These are phyloP conservation scores for Dugesia japonica DNA, from an alignment of 2,888 invertebrate genomes.

Conservation along the genomic window DNA sequence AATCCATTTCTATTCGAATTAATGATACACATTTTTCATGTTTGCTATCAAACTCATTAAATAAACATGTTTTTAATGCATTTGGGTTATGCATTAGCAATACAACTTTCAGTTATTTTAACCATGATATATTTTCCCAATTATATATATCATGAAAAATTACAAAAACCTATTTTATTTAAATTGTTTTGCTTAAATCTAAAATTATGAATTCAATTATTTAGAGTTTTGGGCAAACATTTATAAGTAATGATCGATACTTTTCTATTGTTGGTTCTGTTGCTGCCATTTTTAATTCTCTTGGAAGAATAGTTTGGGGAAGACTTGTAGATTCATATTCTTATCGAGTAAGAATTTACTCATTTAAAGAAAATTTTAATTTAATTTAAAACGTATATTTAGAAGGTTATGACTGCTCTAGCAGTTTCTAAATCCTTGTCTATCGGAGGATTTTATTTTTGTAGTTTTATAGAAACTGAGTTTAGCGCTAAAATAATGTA, in stretches of 20 bases:
- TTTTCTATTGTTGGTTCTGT: neutral
- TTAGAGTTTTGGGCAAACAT: neutral
- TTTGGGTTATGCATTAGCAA: too few species aligned
- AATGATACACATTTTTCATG: too few species aligned
- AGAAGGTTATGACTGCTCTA: neutral
- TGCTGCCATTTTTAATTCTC: neutral
- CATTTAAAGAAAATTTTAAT: neutral
- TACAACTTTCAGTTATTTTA: too few species aligned
- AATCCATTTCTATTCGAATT: too few species aligned
- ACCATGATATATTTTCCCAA: too few species aligned
- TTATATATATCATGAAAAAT: too few species aligned
- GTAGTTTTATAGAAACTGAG: neutral
- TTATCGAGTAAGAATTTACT: neutral
- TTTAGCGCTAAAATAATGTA: constrained; percentile 37
- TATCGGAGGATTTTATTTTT: neutral
- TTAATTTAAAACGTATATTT: neutral
- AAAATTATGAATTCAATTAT: neutral
- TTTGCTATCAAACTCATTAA: too few species aligned
- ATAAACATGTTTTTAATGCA: too few species aligned
- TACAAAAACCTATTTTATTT: too few species aligned
- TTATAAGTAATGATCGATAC: constrained; percentile 38
- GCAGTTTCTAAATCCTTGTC: neutral
- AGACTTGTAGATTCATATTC: constrained; percentile 37
- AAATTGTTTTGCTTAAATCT: too few species aligned
- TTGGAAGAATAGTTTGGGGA: neutral